These are phyloP conservation scores for Philypnodon macrostomus DNA, from an alignment of 2,797 vertebrate species.

Conservation along the genomic window DNA sequence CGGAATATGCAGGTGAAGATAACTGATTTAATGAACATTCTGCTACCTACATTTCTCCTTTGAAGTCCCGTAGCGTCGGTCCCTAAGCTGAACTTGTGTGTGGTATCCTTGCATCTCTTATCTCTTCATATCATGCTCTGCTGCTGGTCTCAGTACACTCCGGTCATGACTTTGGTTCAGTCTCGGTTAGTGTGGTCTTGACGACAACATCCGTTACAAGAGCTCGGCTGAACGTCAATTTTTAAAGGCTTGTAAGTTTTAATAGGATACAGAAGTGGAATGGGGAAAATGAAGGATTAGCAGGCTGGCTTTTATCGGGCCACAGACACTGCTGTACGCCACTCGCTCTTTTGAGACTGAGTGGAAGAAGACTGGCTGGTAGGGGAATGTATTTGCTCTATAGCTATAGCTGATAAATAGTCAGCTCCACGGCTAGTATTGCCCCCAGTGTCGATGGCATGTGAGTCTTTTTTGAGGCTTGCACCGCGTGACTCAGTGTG, in stretches of 20 bases:
- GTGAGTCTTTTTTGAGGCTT: conserved; percentile 8
- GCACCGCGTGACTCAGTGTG: conserved; percentile 13
- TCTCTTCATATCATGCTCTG: too few relatives aligned
- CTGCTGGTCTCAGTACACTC: conserved; percentile 3
- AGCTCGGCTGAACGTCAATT: conserved; percentile 41
- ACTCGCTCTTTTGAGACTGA: conserved; percentile 27
- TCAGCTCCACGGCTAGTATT: too few relatives aligned
- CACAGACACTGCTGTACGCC: conserved; percentile 30
- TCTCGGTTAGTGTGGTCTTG: conserved; percentile 16
- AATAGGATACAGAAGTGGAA: conserved; percentile 47
- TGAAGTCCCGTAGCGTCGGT: too few relatives aligned
- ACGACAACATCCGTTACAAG: conserved; percentile 14
- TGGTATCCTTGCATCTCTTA: too few relatives aligned
- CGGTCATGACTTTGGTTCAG: too few relatives aligned
- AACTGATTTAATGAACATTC: too few relatives aligned
- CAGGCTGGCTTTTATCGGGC: conserved; percentile 39
- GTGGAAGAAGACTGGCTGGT: conserved; percentile 19
- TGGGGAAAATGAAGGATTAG: conserved; percentile 46
- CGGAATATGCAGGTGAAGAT: too few relatives aligned
- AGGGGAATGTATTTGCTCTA: conserved; percentile 45
- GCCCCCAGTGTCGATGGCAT: conserved; percentile 15
- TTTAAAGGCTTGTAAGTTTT: conserved; percentile 43
- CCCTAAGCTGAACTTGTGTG: too few relatives aligned
- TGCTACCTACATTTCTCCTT: too few relatives aligned
- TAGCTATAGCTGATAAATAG: too few relatives aligned